These are phyloP conservation scores for Flabesymbios commensalis DNA, from an alignment of 2,888 invertebrate genomes.

Conservation along the genomic window DNA sequence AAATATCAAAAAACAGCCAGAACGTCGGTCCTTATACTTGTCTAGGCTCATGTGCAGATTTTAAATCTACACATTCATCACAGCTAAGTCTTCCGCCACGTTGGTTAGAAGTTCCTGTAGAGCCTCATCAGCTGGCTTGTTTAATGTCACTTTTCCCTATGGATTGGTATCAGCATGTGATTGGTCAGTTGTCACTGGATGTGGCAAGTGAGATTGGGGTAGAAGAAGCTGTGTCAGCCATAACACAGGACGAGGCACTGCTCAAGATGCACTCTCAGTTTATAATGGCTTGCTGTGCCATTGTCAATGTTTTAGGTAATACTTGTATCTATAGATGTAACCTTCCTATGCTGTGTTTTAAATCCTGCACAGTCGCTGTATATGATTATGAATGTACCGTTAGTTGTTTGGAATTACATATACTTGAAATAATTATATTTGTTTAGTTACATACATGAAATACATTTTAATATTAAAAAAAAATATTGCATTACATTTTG, in stretches of 20 bases:
- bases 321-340: no score
- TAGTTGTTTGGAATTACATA: no score
- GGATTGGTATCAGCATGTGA: slow-evolving; percentile 52
- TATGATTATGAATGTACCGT: no score
- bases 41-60: no score
- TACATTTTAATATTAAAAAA: no score
- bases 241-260: slow-evolving; percentile 44
- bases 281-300: slow-evolving; percentile 55
- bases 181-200: slow-evolving; percentile 41
- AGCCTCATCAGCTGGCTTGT: slow-evolving; percentile 44
- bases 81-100: slow-evolving; percentile 32
- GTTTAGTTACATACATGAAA: no score
- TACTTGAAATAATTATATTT: no score
- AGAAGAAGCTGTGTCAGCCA: slow-evolving; percentile 43
- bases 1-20: no score
- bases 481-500: no score
- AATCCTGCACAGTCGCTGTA: no score
- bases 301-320: slow-evolving; percentile 32
- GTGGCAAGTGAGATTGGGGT: slow-evolving; percentile 37
- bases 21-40: no score
- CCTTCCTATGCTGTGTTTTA: no score
- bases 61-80: slow-evolving; percentile 17
- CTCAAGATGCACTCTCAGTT: slow-evolving; percentile 51
- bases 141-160: slow-evolving; percentile 45
- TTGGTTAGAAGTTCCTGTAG: slow-evolving; percentile 54